A percentile compares a stretch with the other conserved stretches of the same genome.
Conservation (phyloP, 2,888 invertebrate species). For the Coelopa pilipes region DNA sequence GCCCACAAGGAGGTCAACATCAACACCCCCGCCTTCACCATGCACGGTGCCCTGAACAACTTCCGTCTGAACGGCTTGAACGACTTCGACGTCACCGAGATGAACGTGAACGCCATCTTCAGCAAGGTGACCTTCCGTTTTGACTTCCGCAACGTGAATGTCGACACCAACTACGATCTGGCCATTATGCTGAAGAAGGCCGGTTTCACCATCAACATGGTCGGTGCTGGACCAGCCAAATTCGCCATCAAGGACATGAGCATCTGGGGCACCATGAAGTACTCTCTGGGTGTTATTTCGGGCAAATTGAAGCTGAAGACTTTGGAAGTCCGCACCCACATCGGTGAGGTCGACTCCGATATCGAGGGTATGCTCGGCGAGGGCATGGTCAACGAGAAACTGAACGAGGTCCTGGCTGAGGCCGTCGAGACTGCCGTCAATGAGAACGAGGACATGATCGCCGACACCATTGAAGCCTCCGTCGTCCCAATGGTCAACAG, state of each 20-base stretch:
- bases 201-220: slow-evolving; percentile 58
- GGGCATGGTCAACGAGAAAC: slow-evolving; percentile 54
- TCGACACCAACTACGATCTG: slow-evolving; percentile 56
- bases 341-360: slow-evolving; percentile 58
- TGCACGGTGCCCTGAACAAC: slow-evolving; percentile 53
- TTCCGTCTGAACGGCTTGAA: slow-evolving; percentile 56
- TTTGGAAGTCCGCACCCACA: slow-evolving; percentile 52
- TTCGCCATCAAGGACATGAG: slow-evolving; percentile 55
- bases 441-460: slow-evolving; percentile 56
- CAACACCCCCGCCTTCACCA: slow-evolving; percentile 44
- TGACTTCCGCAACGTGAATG: slow-evolving; percentile 53
- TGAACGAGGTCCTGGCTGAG: slow-evolving; percentile 57
- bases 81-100: slow-evolving; percentile 54
- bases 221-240: slow-evolving; percentile 57
- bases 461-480: slow-evolving; percentile 53
- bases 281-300: slow-evolving; percentile 53
- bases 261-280: slow-evolving; percentile 55
- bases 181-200: slow-evolving; percentile 52
- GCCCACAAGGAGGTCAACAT: slow-evolving; percentile 52
- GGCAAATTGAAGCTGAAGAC: slow-evolving; percentile 56
- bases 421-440: slow-evolving; percentile 53
- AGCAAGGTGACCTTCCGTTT: slow-evolving; percentile 56
- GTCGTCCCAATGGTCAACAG: slow-evolving; percentile 54
- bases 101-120: slow-evolving; percentile 56
- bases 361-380: slow-evolving; percentile 60